phyloP scores from a whole-genome alignment of 2,113 vertebrate genomes.

The Aepyceros melampus region DNA sequence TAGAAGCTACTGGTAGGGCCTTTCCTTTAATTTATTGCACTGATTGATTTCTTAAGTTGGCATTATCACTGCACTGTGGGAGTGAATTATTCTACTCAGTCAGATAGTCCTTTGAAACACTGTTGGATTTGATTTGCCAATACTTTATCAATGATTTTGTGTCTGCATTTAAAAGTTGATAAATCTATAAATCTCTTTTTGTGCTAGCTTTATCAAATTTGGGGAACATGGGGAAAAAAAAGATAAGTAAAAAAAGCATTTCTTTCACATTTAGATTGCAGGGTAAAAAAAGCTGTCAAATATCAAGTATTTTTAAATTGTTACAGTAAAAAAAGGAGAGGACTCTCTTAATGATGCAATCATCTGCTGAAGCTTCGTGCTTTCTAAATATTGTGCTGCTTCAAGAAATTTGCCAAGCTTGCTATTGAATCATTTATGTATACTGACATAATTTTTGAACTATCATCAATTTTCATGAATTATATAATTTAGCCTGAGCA shows the following conservation, averaged over 20 bases:
- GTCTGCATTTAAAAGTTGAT: neutral
- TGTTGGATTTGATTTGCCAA: neutral
- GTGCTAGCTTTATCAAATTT: neutral
- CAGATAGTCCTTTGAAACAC: neutral
- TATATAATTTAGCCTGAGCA: neutral
- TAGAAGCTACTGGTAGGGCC: too few species aligned
- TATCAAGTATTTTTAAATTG: neutral
- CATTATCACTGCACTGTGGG: neutral
- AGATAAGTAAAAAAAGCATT: neutral
- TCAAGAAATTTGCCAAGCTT: neutral
- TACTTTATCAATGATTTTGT: neutral
- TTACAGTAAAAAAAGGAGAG: neutral
- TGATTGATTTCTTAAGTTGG: neutral
- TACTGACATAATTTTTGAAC: neutral
- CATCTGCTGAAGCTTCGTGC: neutral
- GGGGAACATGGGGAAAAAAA: neutral
- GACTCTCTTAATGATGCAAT: neutral
- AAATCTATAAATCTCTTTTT: neutral
- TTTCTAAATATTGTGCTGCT: neutral
- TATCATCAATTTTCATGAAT: neutral
- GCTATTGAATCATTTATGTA: neutral
- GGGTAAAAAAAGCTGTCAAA: neutral
- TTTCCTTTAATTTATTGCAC: neutral
- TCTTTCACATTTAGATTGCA: neutral
- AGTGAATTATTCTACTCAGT: neutral